A percentile compares a stretch with the other conserved stretches of the same genome.
These are phyloP conservation scores for Aleiodes alternator DNA, from an alignment of 2,888 invertebrate genomes.

Conservation along the genomic window DNA sequence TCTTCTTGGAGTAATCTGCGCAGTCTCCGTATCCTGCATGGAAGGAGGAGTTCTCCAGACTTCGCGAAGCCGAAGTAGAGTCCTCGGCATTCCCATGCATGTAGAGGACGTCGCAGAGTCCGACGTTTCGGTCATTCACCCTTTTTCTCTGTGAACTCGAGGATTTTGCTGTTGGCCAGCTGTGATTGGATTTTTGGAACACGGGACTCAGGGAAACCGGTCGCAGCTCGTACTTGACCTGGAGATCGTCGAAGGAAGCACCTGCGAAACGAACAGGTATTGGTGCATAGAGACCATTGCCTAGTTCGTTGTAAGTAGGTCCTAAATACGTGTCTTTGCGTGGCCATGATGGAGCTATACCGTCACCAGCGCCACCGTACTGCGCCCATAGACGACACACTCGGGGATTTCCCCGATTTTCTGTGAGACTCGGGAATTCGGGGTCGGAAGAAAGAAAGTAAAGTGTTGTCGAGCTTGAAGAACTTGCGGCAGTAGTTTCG, in stretches of 20 bases:
- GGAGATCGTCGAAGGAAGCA: slow-evolving; percentile 57
- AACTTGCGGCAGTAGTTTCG: slow-evolving; percentile 77
- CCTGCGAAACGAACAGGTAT: slow-evolving; percentile 63
- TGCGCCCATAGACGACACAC: slow-evolving; percentile 61
- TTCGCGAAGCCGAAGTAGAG: neutral
- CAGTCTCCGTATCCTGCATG: neutral
- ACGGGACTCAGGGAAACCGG: slow-evolving; percentile 21
- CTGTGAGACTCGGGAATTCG: slow-evolving; percentile 62
- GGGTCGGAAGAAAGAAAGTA: slow-evolving; percentile 74
- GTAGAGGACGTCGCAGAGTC: slow-evolving; percentile 64
- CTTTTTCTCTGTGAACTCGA: neutral
- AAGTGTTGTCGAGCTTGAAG: slow-evolving; percentile 75
- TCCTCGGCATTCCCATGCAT: slow-evolving; percentile 48
- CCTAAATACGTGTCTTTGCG: slow-evolving; percentile 80
- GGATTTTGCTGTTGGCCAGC: slow-evolving; percentile 58
- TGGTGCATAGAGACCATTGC: slow-evolving; percentile 62
- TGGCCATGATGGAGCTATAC: slow-evolving; percentile 74
- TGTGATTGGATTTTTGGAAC: slow-evolving; percentile 53
- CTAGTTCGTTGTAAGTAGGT: slow-evolving; percentile 60
- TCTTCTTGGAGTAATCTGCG: neutral
- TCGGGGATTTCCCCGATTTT: slow-evolving; percentile 51
- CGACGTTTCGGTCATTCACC: slow-evolving; percentile 41
- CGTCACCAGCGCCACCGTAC: slow-evolving; percentile 63
- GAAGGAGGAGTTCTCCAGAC: neutral
- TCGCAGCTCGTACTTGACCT: slow-evolving; percentile 13